Percentiles rank a stretch among this genome's conserved stretches.
These are phyloP conservation scores for Lasioglossum figueresi DNA, from an alignment of 2,888 invertebrate species.

Conservation along the genomic window DNA sequence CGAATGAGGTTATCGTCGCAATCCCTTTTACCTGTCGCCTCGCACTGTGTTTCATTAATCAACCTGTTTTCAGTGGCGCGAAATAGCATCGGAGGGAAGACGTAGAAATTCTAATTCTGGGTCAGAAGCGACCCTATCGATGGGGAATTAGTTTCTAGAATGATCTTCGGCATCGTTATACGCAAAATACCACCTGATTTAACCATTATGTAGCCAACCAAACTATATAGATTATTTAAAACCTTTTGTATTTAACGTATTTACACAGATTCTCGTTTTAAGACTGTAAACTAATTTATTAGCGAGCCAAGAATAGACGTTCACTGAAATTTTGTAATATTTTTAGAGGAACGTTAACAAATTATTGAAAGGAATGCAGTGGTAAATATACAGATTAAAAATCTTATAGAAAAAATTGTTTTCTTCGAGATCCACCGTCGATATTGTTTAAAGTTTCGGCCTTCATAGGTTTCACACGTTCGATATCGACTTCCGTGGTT, in stretches of 20 bases:
- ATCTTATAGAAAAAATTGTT: neutral
- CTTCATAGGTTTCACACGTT: neutral
- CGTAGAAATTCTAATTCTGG: neutral
- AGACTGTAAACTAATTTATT: no score
- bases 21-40: constrained; percentile 35
- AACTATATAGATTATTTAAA: no score
- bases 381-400: neutral
- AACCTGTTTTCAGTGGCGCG: constrained; percentile 33
- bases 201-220: no score
- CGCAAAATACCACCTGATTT: neutral
- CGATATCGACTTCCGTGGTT: neutral
- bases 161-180: no score
- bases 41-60: constrained; percentile 51
- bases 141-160: no score
- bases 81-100: constrained; percentile 1
- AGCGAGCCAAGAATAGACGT: no score
- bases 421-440: neutral
- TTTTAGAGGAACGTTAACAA: no score
- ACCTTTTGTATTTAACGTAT: no score
- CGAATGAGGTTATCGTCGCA: constrained; percentile 41
- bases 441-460: neutral
- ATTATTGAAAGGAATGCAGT: no score
- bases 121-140: no score
- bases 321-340: no score
- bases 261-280: no score